Evolutionary conservation across 2,888 invertebrate species (phyloP).

Genomic region (Philopedon plagiatum): DNA sequence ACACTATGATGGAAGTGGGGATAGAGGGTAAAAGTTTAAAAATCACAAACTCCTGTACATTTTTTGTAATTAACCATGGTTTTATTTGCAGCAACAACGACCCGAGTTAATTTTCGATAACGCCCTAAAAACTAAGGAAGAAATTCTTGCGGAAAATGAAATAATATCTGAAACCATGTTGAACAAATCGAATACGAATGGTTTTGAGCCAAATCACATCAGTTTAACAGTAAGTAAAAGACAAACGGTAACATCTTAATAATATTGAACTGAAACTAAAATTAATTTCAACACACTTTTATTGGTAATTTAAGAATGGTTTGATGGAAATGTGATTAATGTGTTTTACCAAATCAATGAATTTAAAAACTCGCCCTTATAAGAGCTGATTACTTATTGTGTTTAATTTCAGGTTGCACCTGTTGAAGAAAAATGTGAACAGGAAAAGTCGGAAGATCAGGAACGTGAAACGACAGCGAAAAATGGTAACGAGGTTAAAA

Average conservation of each 20-base stretch:
- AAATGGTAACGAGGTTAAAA: slow-evolving; percentile 39
- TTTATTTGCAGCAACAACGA: slow-evolving; percentile 27
- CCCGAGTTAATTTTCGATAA: slow-evolving; percentile 53
- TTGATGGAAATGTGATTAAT: too few relatives aligned
- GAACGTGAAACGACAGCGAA: slow-evolving; percentile 49
- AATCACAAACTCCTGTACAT: too few relatives aligned
- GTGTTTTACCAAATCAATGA: too few relatives aligned
- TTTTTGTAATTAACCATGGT: background rate
- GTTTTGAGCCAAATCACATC: slow-evolving; percentile 61
- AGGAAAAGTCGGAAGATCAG: slow-evolving; percentile 52
- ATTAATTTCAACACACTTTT: slow-evolving; percentile 9
- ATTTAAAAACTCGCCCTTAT: too few relatives aligned
- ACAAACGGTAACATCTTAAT: too few relatives aligned
- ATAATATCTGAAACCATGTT: slow-evolving; percentile 55
- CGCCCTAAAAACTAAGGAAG: slow-evolving; percentile 61
- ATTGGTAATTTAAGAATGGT: too few relatives aligned
- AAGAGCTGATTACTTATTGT: too few relatives aligned
- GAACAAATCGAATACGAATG: slow-evolving; percentile 59
- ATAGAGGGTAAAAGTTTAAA: too few relatives aligned
- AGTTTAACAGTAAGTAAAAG: slow-evolving; percentile 60
- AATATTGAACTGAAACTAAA: too few relatives aligned
- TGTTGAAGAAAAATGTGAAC: slow-evolving; percentile 55
- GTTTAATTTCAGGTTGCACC: slow-evolving; percentile 56
- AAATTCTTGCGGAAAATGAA: slow-evolving; percentile 63
- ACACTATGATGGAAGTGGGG: too few relatives aligned